Evolutionary conservation across 2,797 vertebrate genomes (phyloP), one percentile per base, ranked within the genome.

Genomic region (Oceanodroma leucorhoa): DNA sequence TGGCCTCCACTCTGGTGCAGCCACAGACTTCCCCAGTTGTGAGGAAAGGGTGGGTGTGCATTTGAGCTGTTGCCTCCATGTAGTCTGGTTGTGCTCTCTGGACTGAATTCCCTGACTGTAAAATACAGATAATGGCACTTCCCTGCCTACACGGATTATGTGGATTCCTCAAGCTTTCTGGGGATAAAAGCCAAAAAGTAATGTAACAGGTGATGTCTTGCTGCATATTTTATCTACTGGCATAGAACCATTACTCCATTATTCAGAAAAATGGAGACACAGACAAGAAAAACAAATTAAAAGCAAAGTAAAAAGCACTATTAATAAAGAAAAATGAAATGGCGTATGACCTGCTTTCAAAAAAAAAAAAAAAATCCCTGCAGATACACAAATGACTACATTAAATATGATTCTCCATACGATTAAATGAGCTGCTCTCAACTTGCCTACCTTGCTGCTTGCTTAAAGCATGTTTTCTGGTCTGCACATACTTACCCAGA

Each of bases 161-260:
- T 81, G 38, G 40, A 89, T 89, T 83, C 57, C 34, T 89, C 64
- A 92, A 64, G 89, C 92, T 89, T 94, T 78, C 84, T 71, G 85
- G 64, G 76, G 60, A 87, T 83, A 96, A 85, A 94, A 95, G 84
- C 87, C 84, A 93, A 79, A 93, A 89, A 64, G 43, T 69, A 87
- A 81, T 54, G 34, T 78, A 93, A 86, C 77, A 93, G 58, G 83
- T 90, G 70, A 90, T 48, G 38, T 61, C 84, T 80, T 92, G 36
- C 53, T 96, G 72, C 84, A 92, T 95, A 91, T 95, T 97, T 94
- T 91, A 95, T 92, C 92, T 89, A 40, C 79, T 89, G 91, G 79
- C 72, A 83, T 30, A 88, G 72, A 93, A 91, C 9, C 89, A 62
- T 65, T 83, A 80, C 79, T 96, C 79, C 61, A 86, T 95, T 96